Percentiles rank a stretch among this genome's conserved stretches.
phyloP scores from a whole-genome alignment of 2,797 vertebrate genomes.

The Momotus momota region DNA sequence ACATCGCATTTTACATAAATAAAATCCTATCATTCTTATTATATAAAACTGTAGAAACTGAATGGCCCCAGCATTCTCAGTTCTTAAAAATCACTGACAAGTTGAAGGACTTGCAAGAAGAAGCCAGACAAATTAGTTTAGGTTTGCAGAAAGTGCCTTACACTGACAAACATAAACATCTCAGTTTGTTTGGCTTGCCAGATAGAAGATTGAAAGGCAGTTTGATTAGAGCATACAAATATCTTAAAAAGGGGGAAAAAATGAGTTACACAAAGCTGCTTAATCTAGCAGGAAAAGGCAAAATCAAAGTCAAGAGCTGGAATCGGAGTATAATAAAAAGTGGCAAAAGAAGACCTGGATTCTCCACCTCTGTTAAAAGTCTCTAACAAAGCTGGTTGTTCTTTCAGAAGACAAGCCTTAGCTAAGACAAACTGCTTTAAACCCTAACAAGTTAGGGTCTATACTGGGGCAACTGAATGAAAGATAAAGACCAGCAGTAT shows the following conservation, averaged over 20 bases:
- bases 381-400: neutral
- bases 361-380: neutral
- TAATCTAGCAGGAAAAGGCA: neutral
- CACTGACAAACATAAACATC: neutral
- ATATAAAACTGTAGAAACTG: neutral
- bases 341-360: rapidly evolving
- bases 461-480: neutral
- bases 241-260: neutral
- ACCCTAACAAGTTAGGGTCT: neutral
- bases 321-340: neutral
- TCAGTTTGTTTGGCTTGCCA: neutral
- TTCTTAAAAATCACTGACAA: neutral
- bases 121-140: neutral
- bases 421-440: neutral
- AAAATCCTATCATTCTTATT: neutral
- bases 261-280: neutral
- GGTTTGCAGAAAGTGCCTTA: neutral
- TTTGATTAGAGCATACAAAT: neutral
- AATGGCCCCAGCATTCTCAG: neutral
- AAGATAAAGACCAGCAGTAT: neutral
- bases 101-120: neutral
- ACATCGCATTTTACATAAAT: neutral
- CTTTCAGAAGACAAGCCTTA: neutral
- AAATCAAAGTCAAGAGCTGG: neutral
- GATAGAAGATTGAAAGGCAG: neutral